Percentiles rank a stretch among this genome's conserved stretches.
phyloP scores from a whole-genome alignment of 2,888 invertebrate genomes.

The Ctenicera cuprea region DNA sequence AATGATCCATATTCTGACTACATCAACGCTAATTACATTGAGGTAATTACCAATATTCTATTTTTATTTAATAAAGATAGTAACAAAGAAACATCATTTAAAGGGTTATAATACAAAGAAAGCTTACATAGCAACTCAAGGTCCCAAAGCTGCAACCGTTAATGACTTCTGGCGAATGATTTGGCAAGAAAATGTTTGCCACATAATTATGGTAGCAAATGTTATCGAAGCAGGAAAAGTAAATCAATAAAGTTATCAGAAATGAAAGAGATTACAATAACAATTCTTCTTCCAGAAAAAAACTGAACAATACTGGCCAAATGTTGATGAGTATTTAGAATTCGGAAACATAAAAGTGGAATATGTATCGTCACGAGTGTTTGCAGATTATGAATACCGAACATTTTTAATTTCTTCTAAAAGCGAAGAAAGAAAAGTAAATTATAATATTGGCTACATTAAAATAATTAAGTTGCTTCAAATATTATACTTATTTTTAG shows the following conservation, averaged over 20 bases:
- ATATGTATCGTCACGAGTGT: constrained; percentile 65
- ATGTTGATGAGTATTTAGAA: constrained; percentile 69
- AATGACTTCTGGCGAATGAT: constrained; percentile 70
- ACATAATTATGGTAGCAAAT: constrained; percentile 75
- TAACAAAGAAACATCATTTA: no score
- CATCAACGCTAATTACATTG: constrained; percentile 75
- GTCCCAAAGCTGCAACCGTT: constrained; percentile 66
- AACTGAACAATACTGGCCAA: constrained; percentile 75
- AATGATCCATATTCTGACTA: constrained; percentile 72
- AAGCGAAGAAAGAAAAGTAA: constrained; percentile 71
- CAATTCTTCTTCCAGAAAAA: constrained; percentile 74
- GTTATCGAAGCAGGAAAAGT: constrained; percentile 68
- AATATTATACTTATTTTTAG: constrained; percentile 58
- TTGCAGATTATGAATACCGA: constrained; percentile 69
- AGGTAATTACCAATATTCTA: constrained; percentile 64
- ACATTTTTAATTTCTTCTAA: constrained; percentile 72
- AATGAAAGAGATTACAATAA: no score
- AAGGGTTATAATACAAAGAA: constrained; percentile 64
- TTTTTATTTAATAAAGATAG: not conserved
- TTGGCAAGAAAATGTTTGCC: constrained; percentile 73
- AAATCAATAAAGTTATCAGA: not conserved
- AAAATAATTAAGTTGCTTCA: not conserved
- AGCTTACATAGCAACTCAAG: constrained; percentile 70
- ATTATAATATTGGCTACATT: no score
- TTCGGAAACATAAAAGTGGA: constrained; percentile 68